A percentile compares a stretch with the other conserved stretches of the same genome.
These are phyloP conservation scores for Galeopsomyia nigrocyanea DNA, from an alignment of 2,888 invertebrate genomes.

Conservation along the genomic window DNA sequence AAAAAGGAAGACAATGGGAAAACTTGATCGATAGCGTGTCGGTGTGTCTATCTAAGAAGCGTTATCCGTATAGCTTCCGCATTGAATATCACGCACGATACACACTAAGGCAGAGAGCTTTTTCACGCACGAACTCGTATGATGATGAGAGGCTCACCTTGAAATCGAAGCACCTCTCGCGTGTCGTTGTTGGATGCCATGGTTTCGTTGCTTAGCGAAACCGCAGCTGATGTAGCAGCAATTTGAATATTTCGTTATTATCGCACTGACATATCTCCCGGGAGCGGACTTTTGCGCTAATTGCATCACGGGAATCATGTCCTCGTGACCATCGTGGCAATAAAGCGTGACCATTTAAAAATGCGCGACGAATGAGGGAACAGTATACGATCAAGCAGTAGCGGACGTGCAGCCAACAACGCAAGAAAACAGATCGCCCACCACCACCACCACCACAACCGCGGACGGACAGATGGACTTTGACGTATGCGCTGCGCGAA, in stretches of 20 bases:
- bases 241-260: slow-evolving; percentile 7
- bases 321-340: slow-evolving; percentile 42
- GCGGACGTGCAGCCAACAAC: too few relatives aligned
- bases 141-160: slow-evolving; percentile 28
- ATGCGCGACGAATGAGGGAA: not conserved
- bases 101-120: not conserved
- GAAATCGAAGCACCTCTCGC: slow-evolving; percentile 30
- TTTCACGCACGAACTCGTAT: not conserved
- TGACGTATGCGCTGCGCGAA: slow-evolving; percentile 2
- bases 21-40: slow-evolving; percentile 5
- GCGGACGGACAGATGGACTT: not conserved
- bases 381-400: not conserved
- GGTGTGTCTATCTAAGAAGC: not conserved
- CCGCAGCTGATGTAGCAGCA: not conserved
- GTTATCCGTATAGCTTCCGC: slow-evolving; percentile 6
- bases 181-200: slow-evolving; percentile 37
- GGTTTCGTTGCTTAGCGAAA: slow-evolving; percentile 23
- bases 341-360: slow-evolving; percentile 37
- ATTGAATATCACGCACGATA: not conserved
- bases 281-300: slow-evolving; percentile 24
- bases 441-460: too few relatives aligned
- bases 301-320: slow-evolving; percentile 41
- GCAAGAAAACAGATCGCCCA: not conserved
- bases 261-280: slow-evolving; percentile 11
- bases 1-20: too few relatives aligned